A percentile compares a stretch with the other conserved stretches of the same genome.
phyloP scores from a whole-genome alignment of 2,888 invertebrate species.

The Nudaria mundana region DNA sequence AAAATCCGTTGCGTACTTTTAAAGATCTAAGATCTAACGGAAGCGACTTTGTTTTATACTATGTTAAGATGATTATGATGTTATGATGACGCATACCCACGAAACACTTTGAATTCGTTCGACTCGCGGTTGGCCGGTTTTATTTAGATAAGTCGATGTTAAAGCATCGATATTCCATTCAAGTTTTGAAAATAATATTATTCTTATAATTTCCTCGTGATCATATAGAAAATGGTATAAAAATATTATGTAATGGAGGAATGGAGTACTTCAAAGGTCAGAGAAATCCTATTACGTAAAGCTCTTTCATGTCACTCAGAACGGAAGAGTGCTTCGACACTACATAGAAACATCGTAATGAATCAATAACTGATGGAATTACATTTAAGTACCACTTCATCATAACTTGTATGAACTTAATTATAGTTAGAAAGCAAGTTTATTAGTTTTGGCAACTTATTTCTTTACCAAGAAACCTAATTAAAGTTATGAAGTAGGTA shows the following conservation, averaged over 20 bases:
- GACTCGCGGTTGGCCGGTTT: no score
- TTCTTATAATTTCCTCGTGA: conserved; percentile 11
- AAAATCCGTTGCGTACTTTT: no score
- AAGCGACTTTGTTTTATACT: no score
- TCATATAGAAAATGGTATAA: conserved; percentile 18
- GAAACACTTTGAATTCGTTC: no score
- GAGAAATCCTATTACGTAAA: conserved; percentile 32
- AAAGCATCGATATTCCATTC: no score
- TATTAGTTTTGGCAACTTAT: conserved; percentile 68
- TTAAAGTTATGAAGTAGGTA: conserved; percentile 49
- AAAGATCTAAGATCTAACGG: no score
- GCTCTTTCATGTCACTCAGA: conserved; percentile 31
- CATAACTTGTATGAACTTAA: conserved; percentile 59
- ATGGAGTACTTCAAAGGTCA: conserved; percentile 30
- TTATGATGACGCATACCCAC: no score
- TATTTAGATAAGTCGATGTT: no score
- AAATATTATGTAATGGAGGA: conserved; percentile 22
- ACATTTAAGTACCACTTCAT: conserved; percentile 41
- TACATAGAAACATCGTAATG: conserved; percentile 7
- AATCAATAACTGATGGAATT: conserved; percentile 26
- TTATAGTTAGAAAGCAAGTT: conserved; percentile 57
- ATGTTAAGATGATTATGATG: no score
- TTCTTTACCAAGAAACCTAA: conserved; percentile 61
- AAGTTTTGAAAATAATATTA: no score
- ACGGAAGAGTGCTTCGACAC: conserved; percentile 11